Evolutionary conservation across 2,797 vertebrate species (phyloP), one percentile per base, ranked within the genome.

Genomic region (Columba guinea): DNA sequence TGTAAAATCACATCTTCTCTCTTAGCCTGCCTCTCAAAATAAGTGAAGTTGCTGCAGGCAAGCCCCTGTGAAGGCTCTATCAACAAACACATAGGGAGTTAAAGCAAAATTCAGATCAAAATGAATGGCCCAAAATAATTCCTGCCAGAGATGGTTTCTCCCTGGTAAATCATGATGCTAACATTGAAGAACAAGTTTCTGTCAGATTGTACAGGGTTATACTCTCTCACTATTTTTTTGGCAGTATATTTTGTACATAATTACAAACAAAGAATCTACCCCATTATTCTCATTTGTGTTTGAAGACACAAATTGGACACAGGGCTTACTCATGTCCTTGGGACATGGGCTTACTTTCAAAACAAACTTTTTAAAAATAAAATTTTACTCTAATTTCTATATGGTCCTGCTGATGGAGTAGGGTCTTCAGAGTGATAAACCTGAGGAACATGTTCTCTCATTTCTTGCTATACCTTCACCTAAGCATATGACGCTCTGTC

Each of bases 371-470:
- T 19, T 20, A 9, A 24, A 11, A 46, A 19, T 46, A 4, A 62
- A 27, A 58, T 84, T 63, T 78, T 69, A 8, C 4, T 71, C 2
- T 32, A 7, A 7, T 80, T 64, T 85, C 4, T 5, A 49, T 56
- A 39, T 35, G 8, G 13, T 49, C 8, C 23, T 76, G 13, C 5
- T 73, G 39, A 19, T 26, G 7, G 30, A 78, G 5, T 13, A 73
- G 4, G 7, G 28, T 79, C 27, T 52, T 76, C 1, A 7, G 23
- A 73, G 13, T 13, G 26, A 74, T 37, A 87, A 84, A 46, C 5
- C 60, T 18, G 26, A 68, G 53, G n/a, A 59, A 17, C 23, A 35
- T 0, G 1, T 55, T 89, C 9, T 8, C 7, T 3, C 1, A 8
- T 51, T 87, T 84, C 62, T 88, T 83, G 5, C 32, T 86, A 15